phyloP scores from a whole-genome alignment of 2,797 vertebrate species.

The Pipistrellus pygmaeus region DNA sequence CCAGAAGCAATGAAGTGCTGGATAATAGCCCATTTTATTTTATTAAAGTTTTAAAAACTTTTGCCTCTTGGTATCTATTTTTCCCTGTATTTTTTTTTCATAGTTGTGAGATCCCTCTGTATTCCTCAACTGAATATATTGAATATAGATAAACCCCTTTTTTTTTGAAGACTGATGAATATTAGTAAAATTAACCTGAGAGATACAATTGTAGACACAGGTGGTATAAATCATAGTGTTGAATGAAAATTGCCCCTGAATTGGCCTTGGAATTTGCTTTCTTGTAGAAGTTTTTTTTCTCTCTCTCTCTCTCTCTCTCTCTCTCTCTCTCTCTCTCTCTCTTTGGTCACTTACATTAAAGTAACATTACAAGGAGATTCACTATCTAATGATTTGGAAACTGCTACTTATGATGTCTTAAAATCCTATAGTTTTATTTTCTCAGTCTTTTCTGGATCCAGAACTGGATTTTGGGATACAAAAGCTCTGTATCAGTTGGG shows the following conservation, averaged over 20 bases:
- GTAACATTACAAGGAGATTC: neutral
- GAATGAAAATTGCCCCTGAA: neutral
- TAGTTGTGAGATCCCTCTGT: neutral
- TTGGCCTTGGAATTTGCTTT: slow-evolving; percentile 43
- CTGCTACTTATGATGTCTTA: neutral
- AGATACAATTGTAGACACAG: neutral
- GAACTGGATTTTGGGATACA: slow-evolving; percentile 13
- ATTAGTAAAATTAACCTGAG: slow-evolving; percentile 8
- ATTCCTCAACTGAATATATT: neutral
- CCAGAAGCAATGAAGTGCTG: slow-evolving; percentile 24
- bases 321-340: too few species aligned
- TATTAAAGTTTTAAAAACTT: neutral
- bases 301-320: too few species aligned
- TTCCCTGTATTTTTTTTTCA: neutral
- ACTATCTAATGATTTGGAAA: slow-evolving; percentile 16
- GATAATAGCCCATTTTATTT: slow-evolving; percentile 28
- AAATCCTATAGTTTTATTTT: slow-evolving; percentile 42
- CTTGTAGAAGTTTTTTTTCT: slow-evolving; percentile 14
- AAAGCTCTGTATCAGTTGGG: slow-evolving; percentile 6
- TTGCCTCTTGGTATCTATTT: slow-evolving; percentile 24
- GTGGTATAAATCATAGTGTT: slow-evolving; percentile 10
- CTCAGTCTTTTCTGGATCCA: neutral
- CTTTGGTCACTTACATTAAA: slow-evolving; percentile 2
- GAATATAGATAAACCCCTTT: neutral
- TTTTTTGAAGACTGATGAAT: slow-evolving; percentile 2